Base-by-base conservation (phyloP, 2,797 vertebrate genomes). In the Sebastes cheni region DNA sequence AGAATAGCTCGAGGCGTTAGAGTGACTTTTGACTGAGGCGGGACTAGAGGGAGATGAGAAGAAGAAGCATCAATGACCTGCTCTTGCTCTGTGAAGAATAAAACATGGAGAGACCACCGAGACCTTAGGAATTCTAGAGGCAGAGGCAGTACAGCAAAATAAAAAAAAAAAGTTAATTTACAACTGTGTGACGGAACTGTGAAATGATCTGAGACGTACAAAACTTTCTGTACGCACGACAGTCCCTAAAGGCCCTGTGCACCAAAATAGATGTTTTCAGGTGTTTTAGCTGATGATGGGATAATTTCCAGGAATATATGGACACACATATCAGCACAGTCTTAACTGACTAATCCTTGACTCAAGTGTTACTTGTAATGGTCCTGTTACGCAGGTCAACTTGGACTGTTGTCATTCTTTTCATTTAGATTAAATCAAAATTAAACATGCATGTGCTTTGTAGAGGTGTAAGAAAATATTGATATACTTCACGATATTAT, bases 11-110 rank as follows among this genome's bases (percentile, higher is more conserved):
- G 39, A 87, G 79, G 89, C 80, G 22, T n/a, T 9, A 60, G 72
- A 39, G 73, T 65, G 79, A 85, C 85, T 91, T 90, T 81, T 88
- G 86, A 91, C 86, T 87, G 74, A 72, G 77, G 86, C 77, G 73
- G 60, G 68, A 77, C 83, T 59, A 32, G 55, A 85, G 80, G 79
- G 84, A 92, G 86, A 74, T 3, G 69, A 86, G 69, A 68, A 80
- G 75, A 88, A 72, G 76, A 73, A 74, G 81, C 81, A 72, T 72
- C 50, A 67, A 59, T 79, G 79, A 84, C 82, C 81, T 83, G 81
- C 25, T 83, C 42, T 75, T 86, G 73, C 70, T 84, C 67, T 67
- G 58, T 55, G 61, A 64, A 85, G 20, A 86, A 79, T 73, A 39
- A 80, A 66, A 72, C 23, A 25, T 42, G 54, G 39, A 72, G 16